A percentile compares a stretch with the other conserved stretches of the same genome.
Conservation (phyloP, 2,888 invertebrate genomes). For the Lithodes maja region DNA sequence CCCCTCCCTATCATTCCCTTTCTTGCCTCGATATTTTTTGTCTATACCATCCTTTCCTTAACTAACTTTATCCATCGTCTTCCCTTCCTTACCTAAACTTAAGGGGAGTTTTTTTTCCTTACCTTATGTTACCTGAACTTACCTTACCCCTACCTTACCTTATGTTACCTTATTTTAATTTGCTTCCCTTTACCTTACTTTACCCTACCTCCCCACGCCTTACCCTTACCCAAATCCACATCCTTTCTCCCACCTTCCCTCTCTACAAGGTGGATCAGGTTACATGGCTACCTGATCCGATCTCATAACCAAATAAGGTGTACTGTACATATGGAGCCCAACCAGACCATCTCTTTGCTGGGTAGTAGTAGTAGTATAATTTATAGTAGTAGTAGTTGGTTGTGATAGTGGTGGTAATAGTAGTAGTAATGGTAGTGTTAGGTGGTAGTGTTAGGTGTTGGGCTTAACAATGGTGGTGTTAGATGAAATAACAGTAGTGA, state of each 20-base stretch:
- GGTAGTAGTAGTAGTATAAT: too few species aligned
- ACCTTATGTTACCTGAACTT: background rate
- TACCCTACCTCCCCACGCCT: background rate
- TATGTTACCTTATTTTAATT: background rate
- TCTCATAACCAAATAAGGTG: background rate
- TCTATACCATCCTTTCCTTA: background rate
- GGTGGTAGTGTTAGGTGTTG: too few species aligned
- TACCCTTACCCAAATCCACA: background rate
- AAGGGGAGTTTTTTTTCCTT: background rate
- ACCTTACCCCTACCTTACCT: background rate
- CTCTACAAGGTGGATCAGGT: background rate
- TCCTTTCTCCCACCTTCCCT: conserved; percentile 1
- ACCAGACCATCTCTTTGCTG: background rate
- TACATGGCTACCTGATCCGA: background rate
- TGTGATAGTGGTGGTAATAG: too few species aligned
- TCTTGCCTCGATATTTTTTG: background rate
- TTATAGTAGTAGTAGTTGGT: too few species aligned
- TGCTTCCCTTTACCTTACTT: background rate
- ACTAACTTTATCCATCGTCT: background rate
- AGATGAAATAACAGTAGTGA: too few species aligned
- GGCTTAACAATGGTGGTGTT: too few species aligned
- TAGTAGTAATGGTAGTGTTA: too few species aligned
- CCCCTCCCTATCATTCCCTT: background rate
- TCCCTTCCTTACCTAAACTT: background rate
- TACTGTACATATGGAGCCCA: background rate